Conservation (phyloP, 2,888 invertebrate species). For the Dolomedes plantarius region DNA sequence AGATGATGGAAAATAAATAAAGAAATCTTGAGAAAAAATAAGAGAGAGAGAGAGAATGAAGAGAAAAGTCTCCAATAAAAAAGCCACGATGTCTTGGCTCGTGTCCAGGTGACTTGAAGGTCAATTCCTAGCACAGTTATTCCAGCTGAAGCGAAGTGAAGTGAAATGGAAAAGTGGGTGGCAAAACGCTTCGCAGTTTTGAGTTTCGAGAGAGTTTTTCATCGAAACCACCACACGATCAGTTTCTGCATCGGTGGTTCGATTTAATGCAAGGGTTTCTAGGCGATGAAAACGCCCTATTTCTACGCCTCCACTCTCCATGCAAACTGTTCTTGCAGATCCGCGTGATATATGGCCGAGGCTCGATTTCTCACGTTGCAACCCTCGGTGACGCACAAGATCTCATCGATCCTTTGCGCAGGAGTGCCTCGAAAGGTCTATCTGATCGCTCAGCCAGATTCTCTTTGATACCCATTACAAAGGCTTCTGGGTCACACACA, state of each 20-base stretch:
- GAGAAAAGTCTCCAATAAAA: constrained; percentile 50
- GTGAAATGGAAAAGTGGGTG: constrained; percentile 70
- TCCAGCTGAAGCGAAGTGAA: constrained; percentile 53
- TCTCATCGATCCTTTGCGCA: too few relatives aligned
- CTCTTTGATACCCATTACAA: too few relatives aligned
- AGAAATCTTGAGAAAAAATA: constrained; percentile 15
- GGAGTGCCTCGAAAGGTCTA: too few relatives aligned
- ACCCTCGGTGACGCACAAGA: too few relatives aligned
- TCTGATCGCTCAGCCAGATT: too few relatives aligned
- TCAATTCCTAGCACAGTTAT: constrained; percentile 62
- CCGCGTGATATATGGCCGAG: too few relatives aligned
- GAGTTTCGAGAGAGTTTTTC: constrained; percentile 59
- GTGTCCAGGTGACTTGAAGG: constrained; percentile 68
- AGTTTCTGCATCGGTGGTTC: constrained; percentile 49
- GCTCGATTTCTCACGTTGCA: too few relatives aligned
- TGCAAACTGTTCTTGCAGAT: too few relatives aligned
- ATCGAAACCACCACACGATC: constrained; percentile 45
- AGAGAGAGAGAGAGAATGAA: background rate
- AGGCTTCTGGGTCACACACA: too few relatives aligned
- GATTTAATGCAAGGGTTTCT: constrained; percentile 37
- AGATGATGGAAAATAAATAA: constrained; percentile 62
- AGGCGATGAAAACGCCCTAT: constrained; percentile 5
- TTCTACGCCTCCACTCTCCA: background rate
- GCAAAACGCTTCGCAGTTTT: constrained; percentile 67
- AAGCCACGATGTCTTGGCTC: constrained; percentile 64